Conservation (phyloP, 2,888 invertebrate species). For the Troilus luridus region DNA sequence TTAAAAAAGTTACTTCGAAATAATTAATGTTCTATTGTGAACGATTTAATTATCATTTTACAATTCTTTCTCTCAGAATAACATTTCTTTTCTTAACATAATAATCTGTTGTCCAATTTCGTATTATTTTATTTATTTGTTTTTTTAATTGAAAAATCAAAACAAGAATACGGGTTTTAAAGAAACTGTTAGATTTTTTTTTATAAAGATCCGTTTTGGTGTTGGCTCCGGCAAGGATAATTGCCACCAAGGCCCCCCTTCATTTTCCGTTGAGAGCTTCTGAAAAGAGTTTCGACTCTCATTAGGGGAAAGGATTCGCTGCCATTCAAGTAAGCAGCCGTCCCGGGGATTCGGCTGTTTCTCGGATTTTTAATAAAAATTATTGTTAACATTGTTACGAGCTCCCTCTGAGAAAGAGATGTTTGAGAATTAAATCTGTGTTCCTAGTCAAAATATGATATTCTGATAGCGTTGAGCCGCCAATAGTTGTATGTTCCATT, state of each 20-base stretch:
- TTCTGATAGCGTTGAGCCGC: too few relatives aligned
- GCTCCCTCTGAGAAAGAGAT: background rate
- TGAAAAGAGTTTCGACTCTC: slow-evolving; percentile 44
- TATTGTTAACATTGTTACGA: background rate
- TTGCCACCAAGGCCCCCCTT: slow-evolving; percentile 38
- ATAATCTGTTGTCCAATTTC: background rate
- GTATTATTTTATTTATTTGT: background rate
- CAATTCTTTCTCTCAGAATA: background rate
- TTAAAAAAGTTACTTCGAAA: background rate
- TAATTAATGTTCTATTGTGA: background rate
- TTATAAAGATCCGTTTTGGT: slow-evolving; percentile 39
- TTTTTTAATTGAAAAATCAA: slow-evolving; percentile 30
- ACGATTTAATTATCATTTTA: background rate
- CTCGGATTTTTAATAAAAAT: slow-evolving; percentile 11
- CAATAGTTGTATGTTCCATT: too few relatives aligned
- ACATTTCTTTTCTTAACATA: background rate
- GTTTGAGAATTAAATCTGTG: too few relatives aligned
- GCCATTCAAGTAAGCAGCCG: slow-evolving; percentile 8
- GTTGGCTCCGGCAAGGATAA: slow-evolving; percentile 32
- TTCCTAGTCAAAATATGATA: too few relatives aligned
- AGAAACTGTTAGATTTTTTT: slow-evolving; percentile 36
- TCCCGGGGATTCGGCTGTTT: background rate
- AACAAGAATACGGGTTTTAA: background rate
- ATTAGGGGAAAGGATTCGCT: slow-evolving; percentile 41
- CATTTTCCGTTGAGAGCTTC: slow-evolving; percentile 32